phyloP scores from a whole-genome alignment of 2,797 vertebrate genomes.

The Anguilla obscura region DNA sequence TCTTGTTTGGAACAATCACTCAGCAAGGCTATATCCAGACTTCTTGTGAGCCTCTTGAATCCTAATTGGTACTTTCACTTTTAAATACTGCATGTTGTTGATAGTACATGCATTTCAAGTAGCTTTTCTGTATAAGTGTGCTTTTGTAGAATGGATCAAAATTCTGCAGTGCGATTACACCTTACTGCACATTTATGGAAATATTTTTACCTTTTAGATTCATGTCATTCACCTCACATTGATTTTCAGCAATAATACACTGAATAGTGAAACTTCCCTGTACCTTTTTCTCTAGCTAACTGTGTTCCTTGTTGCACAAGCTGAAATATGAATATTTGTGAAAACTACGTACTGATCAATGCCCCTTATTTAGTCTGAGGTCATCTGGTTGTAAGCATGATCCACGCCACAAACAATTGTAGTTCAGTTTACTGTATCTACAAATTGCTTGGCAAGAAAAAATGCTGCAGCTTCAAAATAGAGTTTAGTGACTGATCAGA shows the following conservation, averaged over 20 bases:
- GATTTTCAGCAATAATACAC: background rate
- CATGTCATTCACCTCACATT: background rate
- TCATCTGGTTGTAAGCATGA: background rate
- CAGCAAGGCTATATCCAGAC: background rate
- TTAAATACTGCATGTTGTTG: constrained; percentile 5
- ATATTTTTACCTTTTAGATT: background rate
- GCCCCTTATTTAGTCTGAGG: background rate
- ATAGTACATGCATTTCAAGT: background rate
- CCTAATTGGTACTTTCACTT: constrained; percentile 22
- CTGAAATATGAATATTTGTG: background rate
- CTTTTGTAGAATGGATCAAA: constrained; percentile 17
- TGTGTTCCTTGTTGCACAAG: background rate
- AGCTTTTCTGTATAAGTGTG: background rate
- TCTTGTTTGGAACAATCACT: constrained; percentile 18
- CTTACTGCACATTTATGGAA: constrained; percentile 10
- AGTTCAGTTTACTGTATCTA: background rate
- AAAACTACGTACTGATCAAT: background rate
- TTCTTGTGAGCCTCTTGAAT: constrained; percentile 21
- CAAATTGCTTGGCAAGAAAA: background rate
- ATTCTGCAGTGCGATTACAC: constrained; percentile 5
- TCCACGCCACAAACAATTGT: background rate
- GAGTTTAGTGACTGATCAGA: background rate
- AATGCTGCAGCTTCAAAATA: background rate
- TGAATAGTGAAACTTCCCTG: background rate
- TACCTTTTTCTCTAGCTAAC: background rate